Base-by-base conservation (phyloP, 2,797 vertebrate species). In the Enteromius afrohamiltoni region DNA sequence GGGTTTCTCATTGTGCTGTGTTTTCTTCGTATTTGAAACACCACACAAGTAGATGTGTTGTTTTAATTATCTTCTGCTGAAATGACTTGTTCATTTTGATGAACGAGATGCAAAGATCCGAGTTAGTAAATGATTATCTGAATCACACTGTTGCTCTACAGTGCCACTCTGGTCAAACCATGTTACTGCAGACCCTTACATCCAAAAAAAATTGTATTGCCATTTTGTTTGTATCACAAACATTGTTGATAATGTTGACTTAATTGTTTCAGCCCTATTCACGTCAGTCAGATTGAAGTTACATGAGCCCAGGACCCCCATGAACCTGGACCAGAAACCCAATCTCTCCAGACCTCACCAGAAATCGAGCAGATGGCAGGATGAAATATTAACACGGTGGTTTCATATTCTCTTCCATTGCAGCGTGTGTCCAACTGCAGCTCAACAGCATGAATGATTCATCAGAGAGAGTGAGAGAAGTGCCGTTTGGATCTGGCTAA, bases 301-400 rank as follows among this genome's bases (percentile, higher is more conserved):
- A 19, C 16, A 0, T 21, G 26, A 31, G 23, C 7, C 60, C 26
- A 17, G 4, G 8, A 10, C 70, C 26, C 31, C 26, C 26, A 1
- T 11, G 75, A 45, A 21, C 40, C 31, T 14, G 40, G 0, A 29
- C 42, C 77, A 76, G 69, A 68, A 42, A 77, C 85, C 87, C 82
- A 91, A 89, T 87, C 84, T 79, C 49, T 80, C 45, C 10, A 60
- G 74, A 29, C 31, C 55, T 75, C 34, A 3, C 29, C 81, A 83
- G 84, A 79, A 81, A 74, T 53, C 23, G 10, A 83, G 49, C 77
- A 80, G 79, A 83, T 77, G 81, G 71, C 84, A 68, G 84, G 81
- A 86, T 88, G 3, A 90, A 92, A 88, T 88, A 88, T 91, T 91
- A 76, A 91, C 68, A 82, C 67, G 4, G 34, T 76, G 69, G 74